Evolutionary conservation across 2,888 invertebrate species (phyloP), one percentile per base, ranked within the genome.

Genomic region (Troglohyphantes excavatus): DNA sequence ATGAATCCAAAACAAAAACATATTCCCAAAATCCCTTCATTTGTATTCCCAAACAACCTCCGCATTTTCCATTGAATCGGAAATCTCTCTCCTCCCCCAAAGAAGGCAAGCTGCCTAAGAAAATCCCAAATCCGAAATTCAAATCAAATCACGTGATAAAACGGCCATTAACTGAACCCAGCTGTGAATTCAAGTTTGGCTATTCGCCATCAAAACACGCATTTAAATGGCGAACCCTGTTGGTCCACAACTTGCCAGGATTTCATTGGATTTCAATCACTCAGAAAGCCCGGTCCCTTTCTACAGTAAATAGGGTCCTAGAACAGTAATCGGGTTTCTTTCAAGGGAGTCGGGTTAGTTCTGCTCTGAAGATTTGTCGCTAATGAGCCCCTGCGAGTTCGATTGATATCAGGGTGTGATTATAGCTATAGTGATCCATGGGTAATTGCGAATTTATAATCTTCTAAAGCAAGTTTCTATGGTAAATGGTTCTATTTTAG

Each of bases 61-160:
- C n/a, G 17, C 53, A 2, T 17, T 53, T 53, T n/a, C 53, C 53
- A 17, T 53, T 53, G 53, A 53, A 53, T 53, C n/a, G 53, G 65
- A 65, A 65, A 19, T 65, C 65, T 23, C 17, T 53, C 2, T 17
- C 13, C 53, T 53, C 11, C 9, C 17, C 33, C 33, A 72, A 46
- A 46, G 72, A 13, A n/a, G n/a, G n/a, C 7, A 70, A 21, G 23
- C 17, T 19, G 26, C 23, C 7, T n/a, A 26, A 65, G 78, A 65
- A 27, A 78, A 65, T 46, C 46, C 46, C 46, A 46, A 46, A 46
- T 53, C 1, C 27, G 53, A 68, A 81, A 53, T 81, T 81, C 27
- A 81, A 81, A 68, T 67, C 67, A 81, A 81, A 81, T 81, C 53
- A 81, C 81, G 68, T 26, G 68, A 81, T 81, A 81, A 79, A 79